Evolutionary conservation across 2,113 vertebrate species (phyloP).

Genomic region (Agelaius tricolor): DNA sequence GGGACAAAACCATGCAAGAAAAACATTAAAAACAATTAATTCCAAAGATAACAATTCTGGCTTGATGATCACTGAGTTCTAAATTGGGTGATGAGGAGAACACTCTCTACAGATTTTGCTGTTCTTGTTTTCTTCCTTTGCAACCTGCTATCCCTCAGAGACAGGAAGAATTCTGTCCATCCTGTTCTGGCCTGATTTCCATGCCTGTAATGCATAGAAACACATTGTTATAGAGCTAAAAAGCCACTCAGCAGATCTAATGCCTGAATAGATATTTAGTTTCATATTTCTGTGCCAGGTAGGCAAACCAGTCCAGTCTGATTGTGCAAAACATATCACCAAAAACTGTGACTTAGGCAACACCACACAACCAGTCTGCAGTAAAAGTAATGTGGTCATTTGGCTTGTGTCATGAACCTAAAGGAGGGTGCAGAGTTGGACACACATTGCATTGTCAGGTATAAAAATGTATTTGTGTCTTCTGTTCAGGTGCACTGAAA

Average conservation of each 20-base stretch:
- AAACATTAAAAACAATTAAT: not conserved
- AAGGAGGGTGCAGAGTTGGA: not conserved
- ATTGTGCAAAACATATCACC: not conserved
- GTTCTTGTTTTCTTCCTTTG: not conserved
- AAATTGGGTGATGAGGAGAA: not conserved
- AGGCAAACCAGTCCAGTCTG: not conserved
- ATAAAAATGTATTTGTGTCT: not conserved
- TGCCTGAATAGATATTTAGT: not conserved
- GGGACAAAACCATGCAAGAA: not conserved
- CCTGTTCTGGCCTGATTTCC: not conserved
- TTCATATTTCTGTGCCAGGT: not conserved
- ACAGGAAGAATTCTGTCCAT: not conserved
- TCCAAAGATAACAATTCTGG: not conserved
- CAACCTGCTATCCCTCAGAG: not conserved
- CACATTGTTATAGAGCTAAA: not conserved
- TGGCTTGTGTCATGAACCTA: not conserved
- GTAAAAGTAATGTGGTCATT: rapidly evolving
- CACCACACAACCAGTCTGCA: not conserved
- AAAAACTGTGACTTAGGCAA: not conserved
- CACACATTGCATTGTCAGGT: not conserved
- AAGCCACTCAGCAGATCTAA: not conserved
- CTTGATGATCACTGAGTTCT: not conserved
- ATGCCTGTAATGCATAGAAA: not conserved
- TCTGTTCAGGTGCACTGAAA: not conserved
- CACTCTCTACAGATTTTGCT: not conserved